Evolutionary conservation across 2,113 vertebrate genomes (phyloP).

Genomic region (Saguinus imperator): DNA sequence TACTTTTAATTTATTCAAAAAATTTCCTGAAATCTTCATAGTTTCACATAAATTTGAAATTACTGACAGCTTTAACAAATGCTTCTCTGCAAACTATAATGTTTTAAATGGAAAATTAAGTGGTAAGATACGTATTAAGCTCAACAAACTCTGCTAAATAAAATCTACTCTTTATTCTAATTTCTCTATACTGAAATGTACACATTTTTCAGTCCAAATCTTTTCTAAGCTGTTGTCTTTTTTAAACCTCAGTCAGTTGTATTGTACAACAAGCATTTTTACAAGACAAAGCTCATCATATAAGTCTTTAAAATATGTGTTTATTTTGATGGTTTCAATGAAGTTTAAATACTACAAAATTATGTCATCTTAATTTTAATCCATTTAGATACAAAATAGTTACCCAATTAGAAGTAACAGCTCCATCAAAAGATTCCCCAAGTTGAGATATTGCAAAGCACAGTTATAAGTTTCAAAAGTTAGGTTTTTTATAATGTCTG

Average conservation of each 20-base stretch:
- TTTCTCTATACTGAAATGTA: background rate
- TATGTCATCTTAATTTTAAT: conserved; percentile 4
- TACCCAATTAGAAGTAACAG: background rate
- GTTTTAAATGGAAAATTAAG: conserved; percentile 1
- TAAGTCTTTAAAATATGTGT: background rate
- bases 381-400: background rate
- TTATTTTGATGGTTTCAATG: background rate
- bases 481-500: background rate
- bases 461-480: conserved; percentile 1
- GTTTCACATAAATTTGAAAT: conserved; percentile 5
- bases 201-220: background rate
- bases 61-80: background rate
- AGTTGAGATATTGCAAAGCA: background rate
- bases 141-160: background rate
- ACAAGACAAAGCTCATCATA: background rate
- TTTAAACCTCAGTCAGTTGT: background rate
- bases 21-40: background rate
- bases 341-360: background rate
- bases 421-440: background rate
- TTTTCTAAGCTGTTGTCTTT: background rate
- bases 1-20: background rate
- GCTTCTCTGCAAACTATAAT: background rate
- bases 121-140: background rate
- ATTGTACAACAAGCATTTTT: background rate
- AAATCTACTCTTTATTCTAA: background rate